Percentiles rank a stretch among this genome's conserved stretches.
These are phyloP conservation scores for Megaleporinus macrocephalus DNA, from an alignment of 2,113 vertebrate genomes.

Conservation along the genomic window DNA sequence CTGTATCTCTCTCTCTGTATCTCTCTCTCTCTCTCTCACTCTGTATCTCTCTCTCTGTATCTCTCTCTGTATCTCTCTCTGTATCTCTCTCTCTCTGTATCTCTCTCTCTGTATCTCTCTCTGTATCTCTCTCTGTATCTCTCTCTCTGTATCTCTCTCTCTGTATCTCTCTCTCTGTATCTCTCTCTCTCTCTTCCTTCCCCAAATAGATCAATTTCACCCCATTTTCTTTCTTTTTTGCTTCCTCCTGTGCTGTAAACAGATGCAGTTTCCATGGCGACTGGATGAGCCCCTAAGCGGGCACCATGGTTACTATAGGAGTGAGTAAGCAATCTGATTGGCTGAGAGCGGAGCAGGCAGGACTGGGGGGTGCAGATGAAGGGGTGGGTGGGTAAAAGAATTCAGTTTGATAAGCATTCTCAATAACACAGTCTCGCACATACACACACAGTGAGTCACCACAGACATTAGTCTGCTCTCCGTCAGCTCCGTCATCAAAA, in stretches of 20 bases:
- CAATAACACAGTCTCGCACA: slow-evolving; percentile 60
- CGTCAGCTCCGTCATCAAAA: too few species aligned
- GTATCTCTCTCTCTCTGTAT: too few species aligned
- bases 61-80: too few species aligned
- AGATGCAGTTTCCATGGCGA: slow-evolving; percentile 92
- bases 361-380: slow-evolving; percentile 39
- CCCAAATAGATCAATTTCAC: slow-evolving; percentile 43
- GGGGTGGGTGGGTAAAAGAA: slow-evolving; percentile 56
- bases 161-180: too few species aligned
- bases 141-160: too few species aligned
- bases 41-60: too few species aligned
- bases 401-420: slow-evolving; percentile 70
- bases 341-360: slow-evolving; percentile 60
- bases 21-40: too few species aligned
- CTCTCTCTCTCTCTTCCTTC: neutral
- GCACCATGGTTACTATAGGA: slow-evolving; percentile 80
- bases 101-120: too few species aligned
- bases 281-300: slow-evolving; percentile 75
- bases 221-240: slow-evolving; percentile 55
- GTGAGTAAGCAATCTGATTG: slow-evolving; percentile 60
- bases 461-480: too few species aligned
- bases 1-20: too few species aligned
- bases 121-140: too few species aligned
- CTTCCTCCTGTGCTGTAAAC: slow-evolving; percentile 81
- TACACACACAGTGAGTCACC: slow-evolving; percentile 58